Conservation (phyloP, 2,113 vertebrate species). For the Brachypodius melanocephalos region DNA sequence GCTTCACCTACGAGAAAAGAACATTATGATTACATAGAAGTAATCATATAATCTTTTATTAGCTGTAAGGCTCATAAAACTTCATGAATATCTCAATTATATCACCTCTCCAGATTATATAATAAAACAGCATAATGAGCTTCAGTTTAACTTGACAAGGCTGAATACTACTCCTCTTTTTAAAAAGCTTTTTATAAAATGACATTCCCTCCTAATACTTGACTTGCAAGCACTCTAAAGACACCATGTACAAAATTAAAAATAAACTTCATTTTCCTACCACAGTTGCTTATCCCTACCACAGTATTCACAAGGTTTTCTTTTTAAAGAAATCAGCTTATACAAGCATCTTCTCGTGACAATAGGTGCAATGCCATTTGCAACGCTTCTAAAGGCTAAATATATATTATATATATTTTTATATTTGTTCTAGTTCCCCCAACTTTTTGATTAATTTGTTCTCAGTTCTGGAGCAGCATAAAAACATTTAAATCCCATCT, state of each 20-base stretch:
- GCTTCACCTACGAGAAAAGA: neutral
- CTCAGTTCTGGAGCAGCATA: neutral
- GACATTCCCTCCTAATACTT: constrained; percentile 23
- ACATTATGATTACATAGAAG: neutral
- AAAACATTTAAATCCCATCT: neutral
- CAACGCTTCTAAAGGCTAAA: neutral
- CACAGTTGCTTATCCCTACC: neutral
- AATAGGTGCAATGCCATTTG: neutral
- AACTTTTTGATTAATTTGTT: neutral
- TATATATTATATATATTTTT: neutral
- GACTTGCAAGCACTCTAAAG: constrained; percentile 31
- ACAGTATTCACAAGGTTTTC: neutral
- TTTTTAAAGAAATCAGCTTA: constrained; percentile 12
- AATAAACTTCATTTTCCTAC: constrained; percentile 42
- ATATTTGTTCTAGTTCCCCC: neutral
- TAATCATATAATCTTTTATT: neutral
- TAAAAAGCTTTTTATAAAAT: constrained; percentile 45
- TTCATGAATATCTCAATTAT: constrained; percentile 19
- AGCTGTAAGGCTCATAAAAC: neutral
- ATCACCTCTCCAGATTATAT: constrained; percentile 15
- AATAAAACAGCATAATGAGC: constrained; percentile 38
- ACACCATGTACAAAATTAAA: constrained; percentile 44
- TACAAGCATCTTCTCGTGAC: neutral
- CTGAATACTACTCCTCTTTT: constrained; percentile 12
- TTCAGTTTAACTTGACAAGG: constrained; percentile 38